Base-by-base conservation (phyloP, 2,797 vertebrate genomes). In the Acanthornis magna region DNA sequence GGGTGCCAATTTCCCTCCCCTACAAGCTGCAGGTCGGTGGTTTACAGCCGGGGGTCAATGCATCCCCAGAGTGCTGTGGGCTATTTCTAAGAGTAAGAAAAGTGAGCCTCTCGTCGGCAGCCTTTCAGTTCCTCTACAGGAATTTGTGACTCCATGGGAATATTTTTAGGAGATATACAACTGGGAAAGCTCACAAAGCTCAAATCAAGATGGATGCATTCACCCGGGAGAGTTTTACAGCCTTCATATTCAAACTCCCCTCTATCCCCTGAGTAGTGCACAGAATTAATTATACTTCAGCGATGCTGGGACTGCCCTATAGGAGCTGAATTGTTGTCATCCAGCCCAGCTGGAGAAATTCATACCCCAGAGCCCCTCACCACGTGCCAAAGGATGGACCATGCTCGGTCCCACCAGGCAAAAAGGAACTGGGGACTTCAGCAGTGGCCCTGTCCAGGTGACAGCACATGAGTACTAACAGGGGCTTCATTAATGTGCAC, bases 101-200 rank as follows among this genome's bases (percentile, higher is more conserved):
- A 96, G 76, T 13, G 36, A 93, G 77, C 60, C 77, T 88, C 83
- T 91, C 2, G 5, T 75, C 60, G 67, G 70, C 93, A 91, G 67
- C 43, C 74, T 88, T 95, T 85, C 45, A 61, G 85, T 48, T 74
- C 63, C 66, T 86, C 40, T 66, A 43, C 29, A 47, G 77, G 77
- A 93, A 95, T 96, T 66, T 93, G 93, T 88, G 88, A 85, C 74
- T 95, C 91, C 54, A 10, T 63, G 90, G 94, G 90, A 94, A 70
- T 91, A 85, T 73, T 93, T 96, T 94, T 88, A 84, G 74, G 91
- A 95, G 71, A 51, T 42, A 62, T 73, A 66, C 79, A 86, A 67
- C 74, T 79, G 83, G 83, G 88, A 90, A 79, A 83, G 61, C 66
- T 79, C 25, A 5, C 91, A 90, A 78, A 94, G 88, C 88, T 91